Evolutionary conservation across 1,140 invertebrate species (phyloP).

Genomic region (Sarcophaga peregrina): DNA sequence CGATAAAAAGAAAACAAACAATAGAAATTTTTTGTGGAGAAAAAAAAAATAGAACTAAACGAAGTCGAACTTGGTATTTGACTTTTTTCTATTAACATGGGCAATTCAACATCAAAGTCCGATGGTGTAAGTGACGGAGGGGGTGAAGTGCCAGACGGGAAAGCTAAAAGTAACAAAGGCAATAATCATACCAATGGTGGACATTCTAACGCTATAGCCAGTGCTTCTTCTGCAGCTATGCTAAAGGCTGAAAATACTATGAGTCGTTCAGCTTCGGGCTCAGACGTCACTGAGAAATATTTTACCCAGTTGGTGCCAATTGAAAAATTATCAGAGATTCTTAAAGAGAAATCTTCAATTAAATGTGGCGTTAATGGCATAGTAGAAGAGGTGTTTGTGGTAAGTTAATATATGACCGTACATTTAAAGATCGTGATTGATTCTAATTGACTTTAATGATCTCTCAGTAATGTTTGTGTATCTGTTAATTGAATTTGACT

Average conservation of each 20-base stretch:
- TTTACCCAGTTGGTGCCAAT: slow-evolving; percentile 75
- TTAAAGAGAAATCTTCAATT: slow-evolving; percentile 71
- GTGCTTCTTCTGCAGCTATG: slow-evolving; percentile 26
- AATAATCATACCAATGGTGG: neutral
- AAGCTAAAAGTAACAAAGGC: neutral
- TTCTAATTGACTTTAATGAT: neutral
- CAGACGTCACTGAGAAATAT: slow-evolving; percentile 71
- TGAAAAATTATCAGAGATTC: slow-evolving; percentile 79
- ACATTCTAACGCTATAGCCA: neutral
- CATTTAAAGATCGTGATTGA: neutral
- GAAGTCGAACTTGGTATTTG: neutral
- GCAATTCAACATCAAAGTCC: slow-evolving; percentile 27
- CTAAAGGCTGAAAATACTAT: slow-evolving; percentile 51
- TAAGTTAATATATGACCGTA: slow-evolving; percentile 57
- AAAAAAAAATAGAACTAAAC: neutral
- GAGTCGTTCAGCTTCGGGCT: slow-evolving; percentile 71
- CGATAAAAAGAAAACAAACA: neutral
- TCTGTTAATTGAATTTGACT: neutral
- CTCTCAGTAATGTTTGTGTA: neutral
- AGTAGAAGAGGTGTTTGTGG: slow-evolving; percentile 72
- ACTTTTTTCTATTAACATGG: neutral
- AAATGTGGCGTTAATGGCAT: slow-evolving; percentile 76
- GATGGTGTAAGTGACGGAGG: slow-evolving; percentile 6
- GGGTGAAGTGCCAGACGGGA: neutral
- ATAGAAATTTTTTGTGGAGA: neutral